phyloP scores from a whole-genome alignment of 2,113 vertebrate species.

The Rhinichthys klamathensis region DNA sequence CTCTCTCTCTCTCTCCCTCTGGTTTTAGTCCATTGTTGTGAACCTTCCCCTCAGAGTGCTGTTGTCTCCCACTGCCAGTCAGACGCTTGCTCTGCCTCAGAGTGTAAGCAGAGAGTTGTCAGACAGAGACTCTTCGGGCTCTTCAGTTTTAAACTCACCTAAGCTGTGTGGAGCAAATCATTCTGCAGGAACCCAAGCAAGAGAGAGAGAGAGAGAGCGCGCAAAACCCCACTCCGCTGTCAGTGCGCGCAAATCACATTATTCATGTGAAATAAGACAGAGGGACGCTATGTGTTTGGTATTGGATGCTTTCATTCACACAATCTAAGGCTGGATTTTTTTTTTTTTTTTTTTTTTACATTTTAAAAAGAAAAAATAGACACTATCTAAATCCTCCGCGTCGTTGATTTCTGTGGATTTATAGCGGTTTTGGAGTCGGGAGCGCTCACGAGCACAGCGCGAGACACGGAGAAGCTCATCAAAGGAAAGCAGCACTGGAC shows the following conservation, averaged over 20 bases:
- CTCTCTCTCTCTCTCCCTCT: slow-evolving; percentile 52
- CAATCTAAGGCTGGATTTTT: neutral
- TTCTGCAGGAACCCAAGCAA: slow-evolving; percentile 10
- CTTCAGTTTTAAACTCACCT: slow-evolving; percentile 18
- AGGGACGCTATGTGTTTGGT: neutral
- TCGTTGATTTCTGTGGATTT: slow-evolving; percentile 41
- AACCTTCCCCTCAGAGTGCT: slow-evolving; percentile 64
- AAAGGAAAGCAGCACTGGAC: slow-evolving; percentile 63
- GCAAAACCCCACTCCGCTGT: slow-evolving; percentile 19
- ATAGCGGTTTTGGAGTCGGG: slow-evolving; percentile 36
- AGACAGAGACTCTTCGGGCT: slow-evolving; percentile 35
- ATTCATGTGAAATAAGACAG: neutral
- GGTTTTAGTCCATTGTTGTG: slow-evolving; percentile 77
- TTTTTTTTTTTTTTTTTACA: neutral
- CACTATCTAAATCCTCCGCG: neutral
- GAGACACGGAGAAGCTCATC: slow-evolving; percentile 33
- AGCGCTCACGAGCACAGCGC: slow-evolving; percentile 19
- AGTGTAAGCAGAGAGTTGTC: slow-evolving; percentile 43
- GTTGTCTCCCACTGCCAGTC: slow-evolving; percentile 55
- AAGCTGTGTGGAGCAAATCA: slow-evolving; percentile 43
- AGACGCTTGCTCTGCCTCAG: slow-evolving; percentile 36
- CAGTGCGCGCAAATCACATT: slow-evolving; percentile 11
- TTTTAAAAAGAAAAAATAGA: neutral
- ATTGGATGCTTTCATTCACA: neutral
- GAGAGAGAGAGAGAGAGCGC: neutral